These are phyloP conservation scores for Archaeoteleia sp. DNA, from an alignment of 2,888 invertebrate species.

Conservation along the genomic window DNA sequence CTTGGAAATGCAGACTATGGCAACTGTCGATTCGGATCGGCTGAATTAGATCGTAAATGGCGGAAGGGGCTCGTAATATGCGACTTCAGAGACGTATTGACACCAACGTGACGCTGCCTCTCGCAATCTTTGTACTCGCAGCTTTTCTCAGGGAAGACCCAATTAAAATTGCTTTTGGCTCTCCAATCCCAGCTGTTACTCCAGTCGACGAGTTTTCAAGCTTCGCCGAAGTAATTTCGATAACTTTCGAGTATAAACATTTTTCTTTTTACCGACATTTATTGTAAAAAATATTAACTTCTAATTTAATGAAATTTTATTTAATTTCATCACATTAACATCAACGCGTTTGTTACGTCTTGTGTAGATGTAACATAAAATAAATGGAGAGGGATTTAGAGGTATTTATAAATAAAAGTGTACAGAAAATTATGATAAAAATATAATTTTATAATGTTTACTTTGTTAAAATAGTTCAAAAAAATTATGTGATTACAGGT, in stretches of 20 bases:
- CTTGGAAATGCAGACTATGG: slow-evolving; percentile 1
- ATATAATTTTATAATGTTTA: too few species aligned
- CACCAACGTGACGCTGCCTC: not conserved
- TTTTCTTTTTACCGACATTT: not conserved
- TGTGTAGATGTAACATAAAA: too few species aligned
- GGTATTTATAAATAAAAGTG: too few species aligned
- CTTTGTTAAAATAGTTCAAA: too few species aligned
- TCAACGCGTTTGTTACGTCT: too few species aligned
- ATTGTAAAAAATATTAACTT: not conserved
- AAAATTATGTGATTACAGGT: too few species aligned
- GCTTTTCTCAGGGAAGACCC: slow-evolving; percentile 24
- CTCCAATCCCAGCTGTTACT: slow-evolving; percentile 59
- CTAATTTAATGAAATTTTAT: slow-evolving; percentile 4
- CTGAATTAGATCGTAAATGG: not conserved
- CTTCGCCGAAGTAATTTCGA: slow-evolving; percentile 7
- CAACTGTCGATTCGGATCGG: not conserved
- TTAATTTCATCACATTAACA: too few species aligned
- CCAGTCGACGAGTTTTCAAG: not conserved
- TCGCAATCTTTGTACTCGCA: too few species aligned
- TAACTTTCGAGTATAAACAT: slow-evolving; percentile 2
- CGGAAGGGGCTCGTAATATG: slow-evolving; percentile 1
- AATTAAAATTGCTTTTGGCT: slow-evolving; percentile 64
- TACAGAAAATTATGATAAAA: too few species aligned
- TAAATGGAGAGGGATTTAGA: too few species aligned
- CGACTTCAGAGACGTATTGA: not conserved